Percentiles rank a stretch among this genome's conserved stretches.
Evolutionary conservation across 1,140 invertebrate species (phyloP).

Genomic region (Bilobella aurantiaca): DNA sequence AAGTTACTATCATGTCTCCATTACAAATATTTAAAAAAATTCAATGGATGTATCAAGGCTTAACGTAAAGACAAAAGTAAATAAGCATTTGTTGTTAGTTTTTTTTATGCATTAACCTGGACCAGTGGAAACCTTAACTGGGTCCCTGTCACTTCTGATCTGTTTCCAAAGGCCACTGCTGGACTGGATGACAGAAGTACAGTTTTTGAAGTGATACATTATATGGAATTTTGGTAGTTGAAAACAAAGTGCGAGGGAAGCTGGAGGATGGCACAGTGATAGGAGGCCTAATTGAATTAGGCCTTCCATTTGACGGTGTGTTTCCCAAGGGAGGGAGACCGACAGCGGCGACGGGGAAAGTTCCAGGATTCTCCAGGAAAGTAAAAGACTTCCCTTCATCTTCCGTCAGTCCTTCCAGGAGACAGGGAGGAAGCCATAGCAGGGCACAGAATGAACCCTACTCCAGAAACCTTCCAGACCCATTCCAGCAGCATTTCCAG

Average conservation of each 20-base stretch:
- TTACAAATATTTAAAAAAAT: not conserved
- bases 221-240: not conserved
- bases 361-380: not conserved
- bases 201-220: conserved; percentile 34
- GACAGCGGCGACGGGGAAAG: conserved; percentile 15
- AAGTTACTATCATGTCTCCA: no score
- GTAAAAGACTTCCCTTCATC: no score
- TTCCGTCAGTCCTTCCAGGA: not conserved
- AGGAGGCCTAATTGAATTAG: conserved; percentile 43
- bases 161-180: not conserved
- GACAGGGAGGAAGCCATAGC: not conserved
- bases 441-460: not conserved
- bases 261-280: conserved; percentile 24
- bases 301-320: conserved; percentile 46
- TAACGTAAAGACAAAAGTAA: not conserved
- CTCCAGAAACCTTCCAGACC: not conserved
- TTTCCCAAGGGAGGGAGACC: conserved; percentile 35
- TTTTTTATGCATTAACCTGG: not conserved
- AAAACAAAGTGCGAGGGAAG: not conserved
- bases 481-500: no score
- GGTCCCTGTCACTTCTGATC: not conserved
- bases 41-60: not conserved
- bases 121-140: conserved; percentile 9
- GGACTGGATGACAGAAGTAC: not conserved
- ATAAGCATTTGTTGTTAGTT: not conserved